A percentile compares a stretch with the other conserved stretches of the same genome.
These are phyloP conservation scores for Noctua pronuba DNA, from an alignment of 2,888 invertebrate species.

Conservation along the genomic window DNA sequence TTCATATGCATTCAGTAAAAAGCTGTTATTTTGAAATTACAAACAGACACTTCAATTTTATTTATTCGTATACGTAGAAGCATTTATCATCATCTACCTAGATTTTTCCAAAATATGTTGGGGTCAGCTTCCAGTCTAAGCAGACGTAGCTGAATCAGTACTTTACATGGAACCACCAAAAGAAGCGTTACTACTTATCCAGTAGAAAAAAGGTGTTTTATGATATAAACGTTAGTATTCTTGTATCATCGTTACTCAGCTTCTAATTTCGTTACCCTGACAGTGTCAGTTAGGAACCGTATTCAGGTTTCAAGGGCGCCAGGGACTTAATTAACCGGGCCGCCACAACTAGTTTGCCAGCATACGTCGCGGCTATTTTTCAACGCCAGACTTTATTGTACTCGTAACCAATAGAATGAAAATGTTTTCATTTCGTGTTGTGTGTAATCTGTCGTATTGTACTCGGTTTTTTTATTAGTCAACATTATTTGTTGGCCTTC, in stretches of 20 bases:
- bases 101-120: not conserved
- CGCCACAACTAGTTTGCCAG: conserved; percentile 34
- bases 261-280: conserved; percentile 44
- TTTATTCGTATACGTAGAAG: no score
- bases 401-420: conserved; percentile 36
- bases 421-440: conserved; percentile 36
- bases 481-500: not conserved
- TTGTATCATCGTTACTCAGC: conserved; percentile 20
- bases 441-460: conserved; percentile 9
- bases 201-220: not conserved
- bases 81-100: not conserved
- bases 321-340: conserved; percentile 58
- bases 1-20: no score
- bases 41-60: no score
- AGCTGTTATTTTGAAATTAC: no score
- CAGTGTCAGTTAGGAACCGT: conserved; percentile 37
- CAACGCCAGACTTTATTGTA: conserved; percentile 49
- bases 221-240: conserved; percentile 2
- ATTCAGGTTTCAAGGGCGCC: conserved; percentile 61
- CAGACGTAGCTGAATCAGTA: not conserved
- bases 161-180: not conserved
- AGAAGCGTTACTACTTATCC: not conserved
- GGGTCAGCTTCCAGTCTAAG: not conserved
- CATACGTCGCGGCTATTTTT: conserved; percentile 56
- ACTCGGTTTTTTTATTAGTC: not conserved